These are phyloP conservation scores for Agapostemon virescens DNA, from an alignment of 2,888 invertebrate genomes.

Conservation along the genomic window DNA sequence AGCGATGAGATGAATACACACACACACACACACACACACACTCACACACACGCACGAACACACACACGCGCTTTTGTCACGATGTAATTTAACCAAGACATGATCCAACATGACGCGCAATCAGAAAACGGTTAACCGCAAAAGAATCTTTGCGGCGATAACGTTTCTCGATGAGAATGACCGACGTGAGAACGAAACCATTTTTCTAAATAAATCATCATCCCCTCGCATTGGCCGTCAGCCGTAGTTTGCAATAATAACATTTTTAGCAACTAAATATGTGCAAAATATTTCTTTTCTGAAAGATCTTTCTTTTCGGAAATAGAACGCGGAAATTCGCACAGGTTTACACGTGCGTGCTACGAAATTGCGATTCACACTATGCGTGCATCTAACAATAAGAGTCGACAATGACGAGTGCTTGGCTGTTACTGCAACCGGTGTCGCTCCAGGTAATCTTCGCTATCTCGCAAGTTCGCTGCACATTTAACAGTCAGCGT, in stretches of 20 bases:
- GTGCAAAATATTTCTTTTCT: neutral
- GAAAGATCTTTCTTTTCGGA: neutral
- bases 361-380: slow-evolving; percentile 30
- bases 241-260: neutral
- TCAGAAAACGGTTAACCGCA: neutral
- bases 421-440: slow-evolving; percentile 49
- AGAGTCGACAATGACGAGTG: slow-evolving; percentile 40
- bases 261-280: neutral
- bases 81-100: neutral
- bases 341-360: neutral
- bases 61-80: neutral
- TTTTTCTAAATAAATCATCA: neutral
- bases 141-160: slow-evolving; percentile 32
- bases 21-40: neutral
- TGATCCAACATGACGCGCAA: neutral
- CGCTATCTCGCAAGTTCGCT: slow-evolving; percentile 39
- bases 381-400: slow-evolving; percentile 39
- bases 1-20: too few relatives aligned
- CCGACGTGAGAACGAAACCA: slow-evolving; percentile 55
- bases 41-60: neutral
- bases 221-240: neutral
- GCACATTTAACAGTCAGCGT: slow-evolving; percentile 55
- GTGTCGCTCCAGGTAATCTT: slow-evolving; percentile 51
- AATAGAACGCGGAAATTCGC: slow-evolving; percentile 1
- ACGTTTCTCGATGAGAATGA: slow-evolving; percentile 43